Evolutionary conservation across 2,797 vertebrate species (phyloP).

Genomic region (Orestias chungarensis): DNA sequence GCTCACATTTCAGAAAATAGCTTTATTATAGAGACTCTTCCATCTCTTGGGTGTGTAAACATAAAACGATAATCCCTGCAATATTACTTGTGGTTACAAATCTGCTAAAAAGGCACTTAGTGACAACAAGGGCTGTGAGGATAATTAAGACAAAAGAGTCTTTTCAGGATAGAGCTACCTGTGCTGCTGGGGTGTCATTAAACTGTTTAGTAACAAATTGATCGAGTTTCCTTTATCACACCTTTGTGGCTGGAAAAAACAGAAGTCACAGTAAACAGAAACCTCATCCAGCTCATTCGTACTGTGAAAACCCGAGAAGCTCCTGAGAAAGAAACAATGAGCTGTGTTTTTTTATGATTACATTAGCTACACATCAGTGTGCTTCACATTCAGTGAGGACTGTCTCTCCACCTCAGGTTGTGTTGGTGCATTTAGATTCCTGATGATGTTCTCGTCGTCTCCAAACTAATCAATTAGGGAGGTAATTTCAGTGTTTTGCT

Average conservation of each 20-base stretch:
- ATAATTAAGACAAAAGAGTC: slow-evolving; percentile 45
- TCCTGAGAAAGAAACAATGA: slow-evolving; percentile 9
- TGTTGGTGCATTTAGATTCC: slow-evolving; percentile 45
- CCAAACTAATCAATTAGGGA: slow-evolving; percentile 55
- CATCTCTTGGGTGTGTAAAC: slow-evolving; percentile 39
- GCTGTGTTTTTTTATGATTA: slow-evolving; percentile 18
- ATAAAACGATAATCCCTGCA: slow-evolving; percentile 48
- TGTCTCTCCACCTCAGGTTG: slow-evolving; percentile 14
- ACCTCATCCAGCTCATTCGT: slow-evolving; percentile 1
- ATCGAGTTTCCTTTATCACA: slow-evolving; percentile 31
- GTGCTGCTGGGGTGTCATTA: slow-evolving; percentile 46
- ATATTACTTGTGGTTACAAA: slow-evolving; percentile 42
- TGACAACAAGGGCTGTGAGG: slow-evolving; percentile 45
- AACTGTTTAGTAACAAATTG: slow-evolving; percentile 58
- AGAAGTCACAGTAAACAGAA: slow-evolving; percentile 20
- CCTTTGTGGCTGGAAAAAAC: neutral
- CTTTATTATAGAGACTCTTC: slow-evolving; percentile 9
- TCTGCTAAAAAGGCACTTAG: slow-evolving; percentile 45
- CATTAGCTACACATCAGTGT: neutral
- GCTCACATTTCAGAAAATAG: slow-evolving; percentile 36
- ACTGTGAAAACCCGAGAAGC: neutral
- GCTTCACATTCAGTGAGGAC: slow-evolving; percentile 29
- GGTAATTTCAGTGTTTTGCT: slow-evolving; percentile 36
- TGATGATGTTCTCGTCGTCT: slow-evolving; percentile 46
- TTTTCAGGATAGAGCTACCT: slow-evolving; percentile 19